Evolutionary conservation across 2,888 invertebrate genomes (phyloP).

Genomic region (Timema cristinae): DNA sequence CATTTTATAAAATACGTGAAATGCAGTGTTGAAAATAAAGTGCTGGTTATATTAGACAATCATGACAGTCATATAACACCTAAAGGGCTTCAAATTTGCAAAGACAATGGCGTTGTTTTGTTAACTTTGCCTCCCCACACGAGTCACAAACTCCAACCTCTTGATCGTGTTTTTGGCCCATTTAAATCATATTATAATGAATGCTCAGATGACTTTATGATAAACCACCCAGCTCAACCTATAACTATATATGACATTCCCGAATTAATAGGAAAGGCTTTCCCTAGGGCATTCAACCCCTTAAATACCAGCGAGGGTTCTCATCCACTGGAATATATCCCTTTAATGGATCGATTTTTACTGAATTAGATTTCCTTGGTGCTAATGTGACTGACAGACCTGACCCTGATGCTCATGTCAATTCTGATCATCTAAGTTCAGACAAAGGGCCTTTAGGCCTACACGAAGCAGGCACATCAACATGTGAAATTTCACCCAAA

Average conservation of each 20-base stretch:
- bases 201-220: slow-evolving; percentile 33
- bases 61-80: slow-evolving; percentile 39
- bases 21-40: not conserved
- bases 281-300: slow-evolving; percentile 16
- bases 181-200: slow-evolving; percentile 39
- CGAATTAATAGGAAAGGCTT: slow-evolving; percentile 12
- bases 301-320: not conserved
- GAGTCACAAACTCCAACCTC: slow-evolving; percentile 44
- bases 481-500: not conserved
- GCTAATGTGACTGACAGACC: not conserved
- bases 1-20: not conserved
- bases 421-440: not conserved
- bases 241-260: slow-evolving; percentile 26
- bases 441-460: not conserved
- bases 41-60: slow-evolving; percentile 34
- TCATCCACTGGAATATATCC: not conserved
- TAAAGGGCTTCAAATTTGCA: slow-evolving; percentile 37
- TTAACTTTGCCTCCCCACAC: slow-evolving; percentile 44
- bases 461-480: not conserved
- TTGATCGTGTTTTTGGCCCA: slow-evolving; percentile 43
- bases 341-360: slow-evolving; percentile 3
- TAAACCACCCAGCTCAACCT: slow-evolving; percentile 31
- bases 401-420: not conserved
- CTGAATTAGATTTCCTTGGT: not conserved
- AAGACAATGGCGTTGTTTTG: slow-evolving; percentile 41